A percentile compares a stretch with the other conserved stretches of the same genome.
Conservation (phyloP, 2,113 vertebrate genomes). For the Onychorhynchus coronatus region DNA sequence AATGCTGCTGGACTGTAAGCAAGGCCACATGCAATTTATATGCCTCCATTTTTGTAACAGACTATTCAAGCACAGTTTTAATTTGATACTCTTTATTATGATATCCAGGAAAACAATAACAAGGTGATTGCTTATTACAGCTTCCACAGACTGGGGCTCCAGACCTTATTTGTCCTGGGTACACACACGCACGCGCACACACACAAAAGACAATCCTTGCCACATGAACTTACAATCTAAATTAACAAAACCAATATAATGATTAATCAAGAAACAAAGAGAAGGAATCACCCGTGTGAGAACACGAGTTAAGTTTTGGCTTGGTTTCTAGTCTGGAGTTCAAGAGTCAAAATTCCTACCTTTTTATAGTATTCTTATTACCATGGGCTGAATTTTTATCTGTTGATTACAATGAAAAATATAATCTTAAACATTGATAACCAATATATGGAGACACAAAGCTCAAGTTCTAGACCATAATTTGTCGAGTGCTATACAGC, state of each 20-base stretch:
- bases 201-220: conserved; percentile 3
- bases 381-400: not conserved
- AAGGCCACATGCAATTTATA: not conserved
- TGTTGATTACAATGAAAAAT: not conserved
- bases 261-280: conserved; percentile 30
- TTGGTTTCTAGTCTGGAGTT: not conserved
- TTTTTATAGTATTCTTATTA: not conserved
- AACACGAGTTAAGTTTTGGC: not conserved
- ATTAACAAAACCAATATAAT: conserved; percentile 27
- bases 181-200: not conserved
- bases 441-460: not conserved
- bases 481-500: not conserved
- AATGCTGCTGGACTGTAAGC: not conserved
- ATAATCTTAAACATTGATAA: not conserved
- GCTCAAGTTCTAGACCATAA: not conserved
- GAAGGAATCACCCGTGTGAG: not conserved
- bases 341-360: not conserved
- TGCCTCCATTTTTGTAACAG: conserved; percentile 10
- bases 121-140: conserved; percentile 57
- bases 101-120: conserved; percentile 55
- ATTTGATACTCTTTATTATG: conserved; percentile 47
- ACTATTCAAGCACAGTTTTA: conserved; percentile 38
- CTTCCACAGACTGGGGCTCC: conserved; percentile 12
- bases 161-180: not conserved
- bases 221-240: conserved; percentile 48